Percentiles rank a stretch among this genome's conserved stretches.
Conservation (phyloP, 1,140 invertebrate species). For the Bursaphelenchus mucronatus region DNA sequence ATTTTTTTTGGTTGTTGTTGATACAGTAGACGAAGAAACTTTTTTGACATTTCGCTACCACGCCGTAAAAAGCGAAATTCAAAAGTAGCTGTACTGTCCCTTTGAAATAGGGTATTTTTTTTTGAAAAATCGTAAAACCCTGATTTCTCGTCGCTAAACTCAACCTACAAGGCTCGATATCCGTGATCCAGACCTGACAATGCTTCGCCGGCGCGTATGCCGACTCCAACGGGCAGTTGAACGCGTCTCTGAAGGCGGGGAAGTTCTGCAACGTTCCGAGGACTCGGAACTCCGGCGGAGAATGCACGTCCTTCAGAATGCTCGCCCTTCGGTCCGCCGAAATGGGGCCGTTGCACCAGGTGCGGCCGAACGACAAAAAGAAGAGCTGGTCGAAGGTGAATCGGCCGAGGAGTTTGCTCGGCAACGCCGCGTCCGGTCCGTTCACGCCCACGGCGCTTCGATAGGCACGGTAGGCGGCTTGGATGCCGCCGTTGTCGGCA, state of each 20-base stretch:
- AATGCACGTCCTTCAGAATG: conserved; percentile 46
- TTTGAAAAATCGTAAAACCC: too few relatives aligned
- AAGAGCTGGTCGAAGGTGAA: conserved; percentile 54
- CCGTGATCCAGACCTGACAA: conserved; percentile 52
- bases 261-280: conserved; percentile 43
- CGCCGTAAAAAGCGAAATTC: too few relatives aligned
- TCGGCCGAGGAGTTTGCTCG: conserved; percentile 36
- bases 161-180: neutral
- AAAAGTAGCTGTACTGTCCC: too few relatives aligned
- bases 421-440: conserved; percentile 50
- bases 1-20: too few relatives aligned
- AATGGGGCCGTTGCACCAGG: conserved; percentile 40
- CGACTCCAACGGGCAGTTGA: conserved; percentile 51
- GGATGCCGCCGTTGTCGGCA: conserved; percentile 80
- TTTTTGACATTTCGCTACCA: too few relatives aligned
- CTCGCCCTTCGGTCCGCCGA: conserved; percentile 25
- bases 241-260: conserved; percentile 53
- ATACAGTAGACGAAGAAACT: too few relatives aligned
- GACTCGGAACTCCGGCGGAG: conserved; percentile 28
- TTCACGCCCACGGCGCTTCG: conserved; percentile 37
- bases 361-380: conserved; percentile 52
- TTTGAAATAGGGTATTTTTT: too few relatives aligned
- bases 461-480: conserved; percentile 50
- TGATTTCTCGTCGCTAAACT: too few relatives aligned
- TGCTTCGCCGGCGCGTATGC: conserved; percentile 47